Conservation (phyloP, 2,888 invertebrate genomes). For the Amaurobius ferox region DNA sequence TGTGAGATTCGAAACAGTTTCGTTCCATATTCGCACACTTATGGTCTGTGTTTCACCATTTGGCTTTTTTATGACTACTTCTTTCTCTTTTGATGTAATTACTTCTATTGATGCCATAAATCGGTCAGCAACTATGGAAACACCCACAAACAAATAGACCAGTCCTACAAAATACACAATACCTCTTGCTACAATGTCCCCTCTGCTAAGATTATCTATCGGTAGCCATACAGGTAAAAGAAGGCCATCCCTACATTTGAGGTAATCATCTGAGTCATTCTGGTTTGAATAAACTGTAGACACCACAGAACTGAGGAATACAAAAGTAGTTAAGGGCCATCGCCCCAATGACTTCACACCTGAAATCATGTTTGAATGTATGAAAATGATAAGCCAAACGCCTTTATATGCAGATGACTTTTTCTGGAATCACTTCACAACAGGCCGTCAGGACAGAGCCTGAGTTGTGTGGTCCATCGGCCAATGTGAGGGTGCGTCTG, state of each 20-base stretch:
- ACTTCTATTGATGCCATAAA: constrained; percentile 99
- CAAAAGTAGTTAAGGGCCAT: constrained; percentile 19
- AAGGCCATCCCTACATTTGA: constrained; percentile 85
- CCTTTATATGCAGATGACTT: neutral
- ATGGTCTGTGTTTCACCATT: constrained; percentile 92
- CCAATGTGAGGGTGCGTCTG: neutral
- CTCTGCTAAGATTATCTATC: constrained; percentile 84
- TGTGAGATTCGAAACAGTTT: constrained; percentile 98
- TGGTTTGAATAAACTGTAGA: constrained; percentile 1
- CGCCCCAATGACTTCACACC: neutral
- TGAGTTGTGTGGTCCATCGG: neutral
- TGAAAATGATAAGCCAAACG: neutral
- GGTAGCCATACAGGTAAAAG: constrained; percentile 93
- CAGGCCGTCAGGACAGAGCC: neutral
- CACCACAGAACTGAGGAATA: constrained; percentile 33
- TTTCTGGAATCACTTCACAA: neutral
- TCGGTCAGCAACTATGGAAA: constrained; percentile 98
- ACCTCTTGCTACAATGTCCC: constrained; percentile 90
- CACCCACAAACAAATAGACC: constrained; percentile 97
- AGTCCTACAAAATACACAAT: constrained; percentile 91
- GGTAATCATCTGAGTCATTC: neutral
- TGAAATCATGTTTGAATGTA: neutral
- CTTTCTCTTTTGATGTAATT: constrained; percentile 97
- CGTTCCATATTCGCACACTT: constrained; percentile 98
- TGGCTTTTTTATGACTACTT: constrained; percentile 90